These are phyloP conservation scores for Muscina levida DNA, from an alignment of 2,888 invertebrate genomes.

Conservation along the genomic window DNA sequence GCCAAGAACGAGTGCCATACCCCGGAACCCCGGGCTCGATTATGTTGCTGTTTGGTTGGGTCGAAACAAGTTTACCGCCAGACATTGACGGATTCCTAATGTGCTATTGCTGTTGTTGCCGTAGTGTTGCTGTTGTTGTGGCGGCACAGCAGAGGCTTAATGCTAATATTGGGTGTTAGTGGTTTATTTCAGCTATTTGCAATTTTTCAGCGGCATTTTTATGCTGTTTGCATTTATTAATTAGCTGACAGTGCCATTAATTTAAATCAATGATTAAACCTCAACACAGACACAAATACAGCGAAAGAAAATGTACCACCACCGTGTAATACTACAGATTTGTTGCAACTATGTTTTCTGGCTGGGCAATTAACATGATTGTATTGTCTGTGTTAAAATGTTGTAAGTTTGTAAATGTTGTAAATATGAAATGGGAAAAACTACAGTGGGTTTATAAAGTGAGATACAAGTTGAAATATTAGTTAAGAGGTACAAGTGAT, in stretches of 20 bases:
- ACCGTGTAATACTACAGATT: constrained; percentile 1
- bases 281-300: constrained; percentile 37
- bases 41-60: background rate
- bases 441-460: background rate
- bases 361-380: constrained; percentile 48
- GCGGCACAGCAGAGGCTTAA: constrained; percentile 32
- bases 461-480: too few species aligned
- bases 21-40: background rate
- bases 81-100: constrained; percentile 46
- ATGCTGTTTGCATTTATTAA: constrained; percentile 80
- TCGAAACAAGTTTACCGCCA: constrained; percentile 23
- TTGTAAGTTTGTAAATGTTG: too few species aligned
- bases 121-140: constrained; percentile 20
- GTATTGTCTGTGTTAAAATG: too few species aligned
- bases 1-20: constrained; percentile 37
- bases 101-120: constrained; percentile 22
- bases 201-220: constrained; percentile 68
- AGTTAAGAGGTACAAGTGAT: too few species aligned
- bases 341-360: constrained; percentile 37
- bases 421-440: too few species aligned
- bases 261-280: constrained; percentile 77
- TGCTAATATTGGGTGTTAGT: constrained; percentile 50
- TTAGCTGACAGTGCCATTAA: constrained; percentile 80
- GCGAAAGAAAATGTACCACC: background rate
- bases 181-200: constrained; percentile 45